phyloP scores from a whole-genome alignment of 64 coral and sea anemone species.

The Montipora foliosa region DNA sequence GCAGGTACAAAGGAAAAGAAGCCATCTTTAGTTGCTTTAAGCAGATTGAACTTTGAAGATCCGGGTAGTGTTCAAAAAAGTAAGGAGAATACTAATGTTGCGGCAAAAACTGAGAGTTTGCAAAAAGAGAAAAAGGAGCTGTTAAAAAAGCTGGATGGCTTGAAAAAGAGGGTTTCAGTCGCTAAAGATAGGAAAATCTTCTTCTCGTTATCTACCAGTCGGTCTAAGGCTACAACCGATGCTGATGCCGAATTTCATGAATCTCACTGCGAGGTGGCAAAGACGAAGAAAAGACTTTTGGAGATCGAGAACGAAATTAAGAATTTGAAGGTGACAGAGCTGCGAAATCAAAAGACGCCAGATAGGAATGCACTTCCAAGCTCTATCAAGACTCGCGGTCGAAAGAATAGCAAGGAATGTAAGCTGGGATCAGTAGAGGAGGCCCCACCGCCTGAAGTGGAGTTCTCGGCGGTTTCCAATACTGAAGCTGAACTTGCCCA shows the following conservation, averaged over 20 bases:
- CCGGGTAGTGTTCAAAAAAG: background rate
- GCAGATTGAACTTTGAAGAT: constrained; percentile 84
- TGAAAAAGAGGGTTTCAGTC: constrained; percentile 75
- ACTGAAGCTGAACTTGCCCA: constrained; percentile 28
- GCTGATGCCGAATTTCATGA: constrained; percentile 92
- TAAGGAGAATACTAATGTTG: constrained; percentile 45
- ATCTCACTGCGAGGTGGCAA: constrained; percentile 81
- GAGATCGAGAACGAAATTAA: constrained; percentile 90
- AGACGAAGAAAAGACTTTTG: constrained; percentile 82
- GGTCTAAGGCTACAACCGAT: constrained; percentile 73
- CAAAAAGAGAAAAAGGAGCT: constrained; percentile 81
- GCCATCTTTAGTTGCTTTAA: constrained; percentile 76
- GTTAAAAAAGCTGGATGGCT: constrained; percentile 46
- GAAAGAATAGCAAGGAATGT: constrained; percentile 71
- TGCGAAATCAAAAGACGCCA: constrained; percentile 67
- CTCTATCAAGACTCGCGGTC: constrained; percentile 12
- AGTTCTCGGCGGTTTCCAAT: constrained; percentile 5
- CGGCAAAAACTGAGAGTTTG: constrained; percentile 50
- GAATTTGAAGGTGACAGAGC: constrained; percentile 76
- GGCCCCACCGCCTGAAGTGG: background rate
- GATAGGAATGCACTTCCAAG: constrained; percentile 21
- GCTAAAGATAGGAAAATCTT: constrained; percentile 95
- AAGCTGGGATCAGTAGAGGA: constrained; percentile 35
- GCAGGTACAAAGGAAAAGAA: constrained; percentile 52
- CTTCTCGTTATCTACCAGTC: constrained; percentile 75